Percentiles rank a stretch among this genome's conserved stretches.
These are phyloP conservation scores for Argya squamiceps DNA, from an alignment of 2,797 vertebrate species.

Conservation along the genomic window DNA sequence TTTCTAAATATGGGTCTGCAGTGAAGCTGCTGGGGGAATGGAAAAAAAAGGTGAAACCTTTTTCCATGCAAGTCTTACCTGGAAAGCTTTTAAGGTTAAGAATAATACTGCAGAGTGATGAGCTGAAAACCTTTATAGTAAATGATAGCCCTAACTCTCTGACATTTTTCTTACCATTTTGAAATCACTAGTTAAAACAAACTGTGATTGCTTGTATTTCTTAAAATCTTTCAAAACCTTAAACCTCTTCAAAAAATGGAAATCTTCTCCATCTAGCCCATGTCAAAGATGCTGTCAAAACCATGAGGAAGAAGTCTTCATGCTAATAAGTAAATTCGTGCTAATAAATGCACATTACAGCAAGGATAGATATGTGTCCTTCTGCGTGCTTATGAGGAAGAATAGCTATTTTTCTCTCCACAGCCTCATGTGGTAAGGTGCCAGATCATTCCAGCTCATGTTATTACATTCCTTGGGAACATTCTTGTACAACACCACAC, in stretches of 20 bases:
- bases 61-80: not conserved
- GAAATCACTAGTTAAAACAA: not conserved
- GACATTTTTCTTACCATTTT: not conserved
- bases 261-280: not conserved
- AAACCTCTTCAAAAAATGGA: not conserved
- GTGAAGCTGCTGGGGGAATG: not conserved
- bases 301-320: not conserved
- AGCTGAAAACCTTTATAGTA: not conserved
- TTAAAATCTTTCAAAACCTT: not conserved
- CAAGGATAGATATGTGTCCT: not conserved
- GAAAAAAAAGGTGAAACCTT: not conserved
- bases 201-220: not conserved
- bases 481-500: not conserved
- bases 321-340: too few species aligned
- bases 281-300: not conserved
- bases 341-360: not conserved
- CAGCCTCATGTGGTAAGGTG: not conserved
- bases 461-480: conserved; percentile 37
- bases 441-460: not conserved
- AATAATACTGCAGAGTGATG: not conserved
- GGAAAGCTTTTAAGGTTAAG: not conserved
- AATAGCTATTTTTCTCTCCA: not conserved
- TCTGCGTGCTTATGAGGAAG: not conserved
- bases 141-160: not conserved
- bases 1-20: conserved; percentile 61